Evolutionary conservation across 2,797 vertebrate species (phyloP).

Genomic region (Eulemur albifrons): DNA sequence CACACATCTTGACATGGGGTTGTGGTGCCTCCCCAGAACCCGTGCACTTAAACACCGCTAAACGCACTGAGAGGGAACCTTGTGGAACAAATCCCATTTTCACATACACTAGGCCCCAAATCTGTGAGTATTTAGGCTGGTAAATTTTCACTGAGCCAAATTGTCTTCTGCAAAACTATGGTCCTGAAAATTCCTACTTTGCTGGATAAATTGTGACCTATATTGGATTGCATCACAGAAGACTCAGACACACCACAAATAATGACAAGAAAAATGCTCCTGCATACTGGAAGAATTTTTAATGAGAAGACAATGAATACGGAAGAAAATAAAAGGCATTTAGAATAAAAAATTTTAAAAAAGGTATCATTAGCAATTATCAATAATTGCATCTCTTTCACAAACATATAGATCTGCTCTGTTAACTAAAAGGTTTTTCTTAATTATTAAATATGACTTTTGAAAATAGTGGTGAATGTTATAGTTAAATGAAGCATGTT

Average conservation of each 20-base stretch:
- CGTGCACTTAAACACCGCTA: neutral
- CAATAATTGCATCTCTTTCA: neutral
- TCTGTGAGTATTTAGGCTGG: neutral
- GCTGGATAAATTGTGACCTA: fast-evolving
- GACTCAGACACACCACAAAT: neutral
- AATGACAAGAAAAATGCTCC: neutral
- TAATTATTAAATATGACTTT: neutral
- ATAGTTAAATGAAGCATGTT: neutral
- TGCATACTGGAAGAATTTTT: neutral
- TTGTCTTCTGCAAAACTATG: neutral
- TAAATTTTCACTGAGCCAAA: neutral
- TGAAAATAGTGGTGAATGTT: neutral
- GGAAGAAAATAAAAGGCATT: neutral
- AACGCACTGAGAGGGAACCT: neutral
- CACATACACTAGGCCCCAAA: neutral
- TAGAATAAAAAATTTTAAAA: neutral
- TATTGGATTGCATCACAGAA: neutral
- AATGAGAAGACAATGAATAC: neutral
- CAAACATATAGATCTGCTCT: neutral
- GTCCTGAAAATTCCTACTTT: neutral
- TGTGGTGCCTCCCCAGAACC: neutral
- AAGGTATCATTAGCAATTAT: neutral
- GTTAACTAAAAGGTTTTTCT: neutral
- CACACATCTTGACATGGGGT: fast-evolving
- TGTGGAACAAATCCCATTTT: fast-evolving